Conservation (phyloP, 2,888 invertebrate genomes). For the Drosophila mimetica region DNA sequence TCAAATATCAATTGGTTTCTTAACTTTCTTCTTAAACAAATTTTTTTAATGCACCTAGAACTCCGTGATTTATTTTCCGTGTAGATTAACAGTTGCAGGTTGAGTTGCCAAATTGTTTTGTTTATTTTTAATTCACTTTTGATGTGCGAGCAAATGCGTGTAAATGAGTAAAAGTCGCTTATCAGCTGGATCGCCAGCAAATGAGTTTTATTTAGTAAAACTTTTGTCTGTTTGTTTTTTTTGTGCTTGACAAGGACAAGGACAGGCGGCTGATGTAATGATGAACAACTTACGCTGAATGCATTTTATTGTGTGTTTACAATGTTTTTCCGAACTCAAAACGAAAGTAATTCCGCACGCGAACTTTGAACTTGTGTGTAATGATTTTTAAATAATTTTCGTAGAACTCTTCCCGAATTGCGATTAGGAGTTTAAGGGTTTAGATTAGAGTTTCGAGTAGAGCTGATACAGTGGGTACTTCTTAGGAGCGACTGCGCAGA, state of each 20-base stretch:
- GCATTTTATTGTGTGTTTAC: slow-evolving; percentile 49
- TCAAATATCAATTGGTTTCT: too few species aligned
- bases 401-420: neutral
- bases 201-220: slow-evolving; percentile 5
- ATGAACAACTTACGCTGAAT: slow-evolving; percentile 62
- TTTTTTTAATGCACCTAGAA: neutral
- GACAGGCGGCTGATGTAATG: slow-evolving; percentile 29
- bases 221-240: neutral
- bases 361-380: slow-evolving; percentile 3
- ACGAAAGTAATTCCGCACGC: slow-evolving; percentile 1
- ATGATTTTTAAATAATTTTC: neutral
- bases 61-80: neutral
- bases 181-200: slow-evolving; percentile 26
- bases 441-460: neutral
- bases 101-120: slow-evolving; percentile 46
- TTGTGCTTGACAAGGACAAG: slow-evolving; percentile 28
- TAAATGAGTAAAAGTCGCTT: slow-evolving; percentile 26
- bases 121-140: slow-evolving; percentile 49
- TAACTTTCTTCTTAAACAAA: too few species aligned
- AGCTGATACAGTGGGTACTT: slow-evolving; percentile 38
- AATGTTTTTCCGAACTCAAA: slow-evolving; percentile 12
- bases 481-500: slow-evolving; percentile 53
- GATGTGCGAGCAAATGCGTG: slow-evolving; percentile 37
- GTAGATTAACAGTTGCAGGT: slow-evolving; percentile 34
- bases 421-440: neutral